Evolutionary conservation across 2,888 invertebrate genomes (phyloP).

Genomic region (Polymixis flavicincta): DNA sequence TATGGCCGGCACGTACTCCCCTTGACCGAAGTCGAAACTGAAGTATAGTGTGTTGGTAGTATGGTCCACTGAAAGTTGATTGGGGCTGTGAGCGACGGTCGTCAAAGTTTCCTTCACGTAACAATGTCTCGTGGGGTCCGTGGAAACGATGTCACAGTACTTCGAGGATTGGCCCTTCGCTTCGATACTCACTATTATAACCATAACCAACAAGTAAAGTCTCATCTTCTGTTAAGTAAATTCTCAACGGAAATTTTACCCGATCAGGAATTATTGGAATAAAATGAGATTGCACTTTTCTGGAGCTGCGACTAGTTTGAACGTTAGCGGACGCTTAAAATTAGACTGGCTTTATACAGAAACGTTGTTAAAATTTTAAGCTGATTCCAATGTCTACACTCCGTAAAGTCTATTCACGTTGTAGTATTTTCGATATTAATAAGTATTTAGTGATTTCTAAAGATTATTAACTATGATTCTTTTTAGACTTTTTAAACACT

Average conservation of each 20-base stretch:
- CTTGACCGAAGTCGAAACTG: constrained; percentile 83
- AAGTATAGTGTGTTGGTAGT: constrained; percentile 80
- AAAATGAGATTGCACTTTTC: constrained; percentile 43
- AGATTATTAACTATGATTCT: no score
- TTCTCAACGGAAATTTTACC: constrained; percentile 1
- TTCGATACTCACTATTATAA: constrained; percentile 52
- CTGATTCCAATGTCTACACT: constrained; percentile 16
- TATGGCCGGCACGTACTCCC: constrained; percentile 81
- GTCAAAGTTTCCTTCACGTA: constrained; percentile 79
- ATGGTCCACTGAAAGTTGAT: constrained; percentile 82
- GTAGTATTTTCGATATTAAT: background rate
- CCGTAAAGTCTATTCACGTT: background rate
- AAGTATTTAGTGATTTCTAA: background rate
- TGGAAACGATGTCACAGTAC: constrained; percentile 75
- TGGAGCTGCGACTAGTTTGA: constrained; percentile 9
- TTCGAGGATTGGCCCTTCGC: constrained; percentile 59
- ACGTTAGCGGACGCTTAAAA: constrained; percentile 27
- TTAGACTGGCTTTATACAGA: constrained; percentile 19
- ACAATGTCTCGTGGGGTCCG: constrained; percentile 75
- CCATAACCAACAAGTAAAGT: constrained; percentile 29
- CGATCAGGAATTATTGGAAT: constrained; percentile 16
- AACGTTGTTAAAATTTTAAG: constrained; percentile 28
- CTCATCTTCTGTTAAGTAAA: constrained; percentile 44
- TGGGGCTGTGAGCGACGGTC: constrained; percentile 80
- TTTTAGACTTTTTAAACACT: background rate